Base-by-base conservation (phyloP, 1,140 invertebrate species). In the Diachasmimorpha longicaudata region DNA sequence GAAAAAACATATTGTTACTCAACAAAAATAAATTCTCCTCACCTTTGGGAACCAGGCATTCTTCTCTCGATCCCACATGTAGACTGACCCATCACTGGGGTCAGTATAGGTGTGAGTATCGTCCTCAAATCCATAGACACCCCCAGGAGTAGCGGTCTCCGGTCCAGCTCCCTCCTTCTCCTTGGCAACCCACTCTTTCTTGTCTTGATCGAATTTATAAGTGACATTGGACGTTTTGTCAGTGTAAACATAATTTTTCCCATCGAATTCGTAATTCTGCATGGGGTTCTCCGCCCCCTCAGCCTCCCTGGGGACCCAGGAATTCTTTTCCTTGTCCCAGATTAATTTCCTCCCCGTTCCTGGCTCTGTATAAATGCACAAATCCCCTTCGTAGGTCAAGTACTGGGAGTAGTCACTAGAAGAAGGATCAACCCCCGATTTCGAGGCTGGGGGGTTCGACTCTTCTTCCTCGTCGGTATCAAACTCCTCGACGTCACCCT, bases 41-140 rank as follows among this genome's bases (percentile, higher is more conserved):
- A 92, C 93, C 92, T 98, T 98, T 21, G 97, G 97, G 91, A 99
- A 97, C 96, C 97, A 99, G 6, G 97, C 97, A 81, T 93, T 94
- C 86, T 96, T 98, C 42, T 93, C 91, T 68, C 90, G 90, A 89
- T 99, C 97, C 96, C 96, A 99, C 84, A 98, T 94, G 87, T 94
- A 98, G 72, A 94, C 93, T 9, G 93, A 94, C 4, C 96, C 96
- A 92, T 99, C 97, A 66, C 82, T 89, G 75, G 93, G 89, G 88
- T 98, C 97, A 14, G 92, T 95, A 79, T 96, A 97, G 5, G 93
- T 93, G 79, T 94, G 94, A 42, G 93, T 93, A 79, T 95, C 93
- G 84, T 94, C 91, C 86, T 95, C 93, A 88, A 93, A 94, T 67
- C 93, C 92, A 85, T 95, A 95, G 70, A 82, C 16, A 39, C 87